A percentile compares a stretch with the other conserved stretches of the same genome.
phyloP scores from a whole-genome alignment of 1,140 invertebrate species.

The Ctenoplectra terminalis region DNA sequence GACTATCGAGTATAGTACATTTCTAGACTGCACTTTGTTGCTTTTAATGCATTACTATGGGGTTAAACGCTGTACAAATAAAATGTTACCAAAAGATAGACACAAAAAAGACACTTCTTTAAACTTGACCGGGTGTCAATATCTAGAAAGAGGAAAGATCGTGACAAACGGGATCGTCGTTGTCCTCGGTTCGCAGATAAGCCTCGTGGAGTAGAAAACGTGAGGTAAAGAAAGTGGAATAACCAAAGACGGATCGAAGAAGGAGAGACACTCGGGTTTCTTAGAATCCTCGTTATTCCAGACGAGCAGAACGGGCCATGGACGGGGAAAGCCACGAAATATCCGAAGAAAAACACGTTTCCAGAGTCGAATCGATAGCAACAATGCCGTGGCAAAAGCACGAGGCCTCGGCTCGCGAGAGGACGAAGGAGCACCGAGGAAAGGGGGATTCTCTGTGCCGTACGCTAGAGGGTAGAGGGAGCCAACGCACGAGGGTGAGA shows the following conservation, averaged over 20 bases:
- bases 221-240: not conserved
- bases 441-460: conserved; percentile 1
- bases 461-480: conserved; percentile 54
- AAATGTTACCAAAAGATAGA: not conserved
- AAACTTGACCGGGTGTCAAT: not conserved
- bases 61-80: too few relatives aligned
- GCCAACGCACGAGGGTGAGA: conserved; percentile 22
- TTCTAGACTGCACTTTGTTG: too few relatives aligned
- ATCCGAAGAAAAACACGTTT: conserved; percentile 77
- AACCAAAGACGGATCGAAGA: not conserved
- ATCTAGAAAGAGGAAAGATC: not conserved
- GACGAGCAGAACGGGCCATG: conserved; percentile 47
- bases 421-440: conserved; percentile 26
- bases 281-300: conserved; percentile 67
- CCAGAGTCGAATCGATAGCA: conserved; percentile 77
- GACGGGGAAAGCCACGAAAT: conserved; percentile 67
- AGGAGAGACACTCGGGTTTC: conserved; percentile 33
- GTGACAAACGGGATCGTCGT: not conserved
- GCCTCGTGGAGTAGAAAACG: not conserved
- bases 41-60: too few relatives aligned
- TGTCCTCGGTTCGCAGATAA: not conserved
- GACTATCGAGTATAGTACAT: too few relatives aligned
- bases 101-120: not conserved
- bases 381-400: conserved; percentile 77
- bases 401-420: conserved; percentile 66